These are phyloP conservation scores for Gobio occitaniae DNA, from an alignment of 2,797 vertebrate species.

Conservation along the genomic window DNA sequence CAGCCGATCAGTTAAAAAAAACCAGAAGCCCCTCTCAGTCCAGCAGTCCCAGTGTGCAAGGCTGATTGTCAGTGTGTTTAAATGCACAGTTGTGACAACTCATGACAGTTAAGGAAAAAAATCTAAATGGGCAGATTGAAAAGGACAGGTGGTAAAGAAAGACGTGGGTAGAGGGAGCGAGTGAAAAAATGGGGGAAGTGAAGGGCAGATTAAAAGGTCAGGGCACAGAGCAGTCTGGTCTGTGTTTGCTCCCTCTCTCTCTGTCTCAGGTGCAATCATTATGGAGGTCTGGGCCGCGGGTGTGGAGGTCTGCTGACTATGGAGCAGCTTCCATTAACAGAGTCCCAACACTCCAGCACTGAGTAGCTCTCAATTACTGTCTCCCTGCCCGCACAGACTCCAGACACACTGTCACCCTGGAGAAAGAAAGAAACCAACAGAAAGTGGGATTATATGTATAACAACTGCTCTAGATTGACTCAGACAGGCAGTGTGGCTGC, in stretches of 20 bases:
- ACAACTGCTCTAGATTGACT: conserved; percentile 18
- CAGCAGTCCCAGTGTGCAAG: conserved; percentile 25
- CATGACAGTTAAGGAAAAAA: conserved; percentile 15
- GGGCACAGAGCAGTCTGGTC: conserved; percentile 55
- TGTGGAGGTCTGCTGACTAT: conserved; percentile 56
- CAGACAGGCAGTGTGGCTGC: conserved; percentile 46
- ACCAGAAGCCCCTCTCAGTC: conserved; percentile 23
- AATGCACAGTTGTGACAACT: conserved; percentile 34
- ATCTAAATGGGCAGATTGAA: conserved; percentile 34
- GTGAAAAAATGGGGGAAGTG: conserved; percentile 50
- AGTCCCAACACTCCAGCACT: conserved; percentile 55
- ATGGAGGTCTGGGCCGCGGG: conserved; percentile 49
- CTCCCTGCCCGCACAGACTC: conserved; percentile 33
- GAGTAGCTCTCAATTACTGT: conserved; percentile 61
- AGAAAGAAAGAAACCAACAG: conserved; percentile 34
- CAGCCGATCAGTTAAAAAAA: conserved; percentile 43
- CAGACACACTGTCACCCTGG: conserved; percentile 52
- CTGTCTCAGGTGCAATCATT: conserved; percentile 61
- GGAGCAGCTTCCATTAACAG: conserved; percentile 60
- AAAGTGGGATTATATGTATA: conserved; percentile 23
- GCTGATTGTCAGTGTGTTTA: neutral
- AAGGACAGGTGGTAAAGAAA: conserved; percentile 45
- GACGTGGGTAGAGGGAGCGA: conserved; percentile 40
- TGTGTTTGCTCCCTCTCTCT: conserved; percentile 56
- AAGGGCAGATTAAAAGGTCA: conserved; percentile 64